Conservation (phyloP, 2,797 vertebrate genomes). For the Margarornis squamiger region DNA sequence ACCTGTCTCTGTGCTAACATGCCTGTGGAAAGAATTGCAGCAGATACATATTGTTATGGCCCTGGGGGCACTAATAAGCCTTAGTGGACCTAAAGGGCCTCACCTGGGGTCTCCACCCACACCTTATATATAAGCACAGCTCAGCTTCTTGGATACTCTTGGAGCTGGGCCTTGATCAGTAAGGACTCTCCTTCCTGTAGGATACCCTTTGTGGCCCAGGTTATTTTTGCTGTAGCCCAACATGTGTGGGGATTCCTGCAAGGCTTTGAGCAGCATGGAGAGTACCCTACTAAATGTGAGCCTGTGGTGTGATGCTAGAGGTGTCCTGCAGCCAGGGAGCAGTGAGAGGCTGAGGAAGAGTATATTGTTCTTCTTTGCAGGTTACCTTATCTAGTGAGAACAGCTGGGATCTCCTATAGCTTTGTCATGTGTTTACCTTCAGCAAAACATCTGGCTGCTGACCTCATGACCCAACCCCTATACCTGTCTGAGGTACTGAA, state of each 20-base stretch:
- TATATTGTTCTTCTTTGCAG: not conserved
- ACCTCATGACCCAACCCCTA: rapidly evolving
- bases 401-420: not conserved
- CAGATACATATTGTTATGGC: rapidly evolving
- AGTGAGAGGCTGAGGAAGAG: not conserved
- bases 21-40: not conserved
- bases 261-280: not conserved
- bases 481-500: not conserved
- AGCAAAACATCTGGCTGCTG: not conserved
- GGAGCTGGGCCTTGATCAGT: not conserved
- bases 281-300: not conserved
- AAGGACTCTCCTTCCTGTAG: not conserved
- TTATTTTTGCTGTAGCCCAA: not conserved
- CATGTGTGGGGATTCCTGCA: rapidly evolving
- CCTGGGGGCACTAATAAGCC: not conserved
- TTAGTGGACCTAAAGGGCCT: not conserved
- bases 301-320: rapidly evolving
- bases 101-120: not conserved
- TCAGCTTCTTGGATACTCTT: rapidly evolving
- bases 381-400: not conserved
- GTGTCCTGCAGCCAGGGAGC: rapidly evolving
- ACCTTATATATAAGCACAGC: not conserved
- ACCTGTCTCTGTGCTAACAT: not conserved
- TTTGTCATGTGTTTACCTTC: not conserved
- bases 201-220: rapidly evolving